A percentile compares a stretch with the other conserved stretches of the same genome.
Evolutionary conservation across 1,140 invertebrate genomes (phyloP).

Genomic region (Andrena cerasifolii): DNA sequence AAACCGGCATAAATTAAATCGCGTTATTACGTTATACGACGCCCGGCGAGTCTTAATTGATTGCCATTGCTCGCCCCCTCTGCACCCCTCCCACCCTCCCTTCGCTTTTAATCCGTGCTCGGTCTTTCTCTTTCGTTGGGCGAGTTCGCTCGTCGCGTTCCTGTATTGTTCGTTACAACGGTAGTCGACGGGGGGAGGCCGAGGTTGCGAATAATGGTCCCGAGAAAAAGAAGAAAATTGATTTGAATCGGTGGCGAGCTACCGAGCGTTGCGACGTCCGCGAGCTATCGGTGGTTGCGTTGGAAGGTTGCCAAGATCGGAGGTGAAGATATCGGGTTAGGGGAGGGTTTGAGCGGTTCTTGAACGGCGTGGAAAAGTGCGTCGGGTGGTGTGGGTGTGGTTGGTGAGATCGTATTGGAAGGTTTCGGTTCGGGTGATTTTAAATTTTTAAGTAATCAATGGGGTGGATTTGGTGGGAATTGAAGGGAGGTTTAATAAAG

Average conservation of each 20-base stretch:
- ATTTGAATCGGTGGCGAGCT: conserved; percentile 10
- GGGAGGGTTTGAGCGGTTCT: no score
- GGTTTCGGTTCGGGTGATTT: no score
- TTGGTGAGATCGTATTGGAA: no score
- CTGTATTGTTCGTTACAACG: neutral
- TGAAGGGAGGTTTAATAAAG: no score
- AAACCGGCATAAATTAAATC: conserved; percentile 65
- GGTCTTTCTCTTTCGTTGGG: neutral
- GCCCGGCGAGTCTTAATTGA: conserved; percentile 55
- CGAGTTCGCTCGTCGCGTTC: neutral
- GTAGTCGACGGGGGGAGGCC: neutral
- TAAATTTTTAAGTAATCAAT: no score
- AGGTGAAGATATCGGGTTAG: no score
- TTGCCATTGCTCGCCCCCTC: conserved; percentile 43
- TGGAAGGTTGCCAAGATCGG: neutral
- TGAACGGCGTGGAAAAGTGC: no score
- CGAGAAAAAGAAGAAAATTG: conserved; percentile 1
- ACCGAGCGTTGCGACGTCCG: no score
- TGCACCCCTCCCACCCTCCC: neutral
- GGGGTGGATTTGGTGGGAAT: no score
- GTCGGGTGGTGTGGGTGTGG: no score
- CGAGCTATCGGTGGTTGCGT: no score
- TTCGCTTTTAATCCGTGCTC: neutral
- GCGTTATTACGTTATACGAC: conserved; percentile 63
- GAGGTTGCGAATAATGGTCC: neutral